A percentile compares a stretch with the other conserved stretches of the same genome.
Conservation (phyloP, 2,888 invertebrate species). For the Drosophila nigricruria region DNA sequence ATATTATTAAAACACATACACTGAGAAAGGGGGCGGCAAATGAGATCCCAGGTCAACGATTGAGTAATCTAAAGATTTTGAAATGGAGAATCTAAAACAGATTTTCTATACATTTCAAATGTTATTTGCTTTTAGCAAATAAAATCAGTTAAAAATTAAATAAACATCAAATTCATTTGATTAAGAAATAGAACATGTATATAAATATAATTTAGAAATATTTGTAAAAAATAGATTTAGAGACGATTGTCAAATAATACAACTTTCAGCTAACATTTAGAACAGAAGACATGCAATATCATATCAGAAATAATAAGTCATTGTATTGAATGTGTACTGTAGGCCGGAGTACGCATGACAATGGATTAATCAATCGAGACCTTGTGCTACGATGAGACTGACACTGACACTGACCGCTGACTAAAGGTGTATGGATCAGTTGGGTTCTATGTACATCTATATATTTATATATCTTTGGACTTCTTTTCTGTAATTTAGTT, state of each 20-base stretch:
- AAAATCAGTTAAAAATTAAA: neutral
- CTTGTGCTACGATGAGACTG: constrained; percentile 4
- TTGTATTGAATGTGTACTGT: neutral
- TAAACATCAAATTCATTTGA: neutral
- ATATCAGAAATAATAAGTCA: neutral
- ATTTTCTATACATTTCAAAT: neutral
- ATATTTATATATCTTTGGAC: constrained; percentile 5
- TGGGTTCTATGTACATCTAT: constrained; percentile 14
- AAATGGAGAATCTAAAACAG: neutral
- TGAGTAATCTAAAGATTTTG: constrained; percentile 3
- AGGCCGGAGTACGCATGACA: neutral
- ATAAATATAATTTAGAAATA: too few species aligned
- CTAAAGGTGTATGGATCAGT: constrained; percentile 27
- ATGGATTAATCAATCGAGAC: constrained; percentile 12
- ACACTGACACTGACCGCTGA: constrained; percentile 15
- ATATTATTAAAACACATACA: constrained; percentile 4
- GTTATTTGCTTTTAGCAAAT: neutral
- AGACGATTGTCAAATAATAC: neutral
- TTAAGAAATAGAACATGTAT: neutral
- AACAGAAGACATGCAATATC: neutral
- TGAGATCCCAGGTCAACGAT: neutral
- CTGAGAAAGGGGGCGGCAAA: neutral
- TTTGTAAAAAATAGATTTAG: too few species aligned
- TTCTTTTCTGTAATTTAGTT: constrained; percentile 37
- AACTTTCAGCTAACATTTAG: neutral